These are phyloP conservation scores for Drosophila orosa DNA, from an alignment of 1,140 invertebrate genomes.

Conservation along the genomic window DNA sequence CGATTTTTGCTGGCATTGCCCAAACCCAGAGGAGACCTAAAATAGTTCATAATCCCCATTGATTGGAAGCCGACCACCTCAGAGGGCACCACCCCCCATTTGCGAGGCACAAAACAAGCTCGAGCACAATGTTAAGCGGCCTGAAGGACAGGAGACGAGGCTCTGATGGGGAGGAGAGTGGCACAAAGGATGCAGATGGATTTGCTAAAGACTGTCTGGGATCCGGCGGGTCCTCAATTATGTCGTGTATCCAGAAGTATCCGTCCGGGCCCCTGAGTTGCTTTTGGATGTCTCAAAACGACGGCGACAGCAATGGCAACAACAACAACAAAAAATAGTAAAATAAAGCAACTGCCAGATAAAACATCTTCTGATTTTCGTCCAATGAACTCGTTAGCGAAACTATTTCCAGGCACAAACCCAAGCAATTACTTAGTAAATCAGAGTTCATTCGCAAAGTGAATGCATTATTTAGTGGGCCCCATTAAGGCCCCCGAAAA, in stretches of 20 bases:
- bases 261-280: background rate
- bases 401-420: background rate
- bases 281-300: constrained; percentile 6
- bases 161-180: too few relatives aligned
- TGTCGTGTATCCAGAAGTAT: constrained; percentile 24
- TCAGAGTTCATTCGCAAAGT: constrained; percentile 5
- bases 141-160: constrained; percentile 2
- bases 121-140: constrained; percentile 41
- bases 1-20: background rate
- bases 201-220: constrained; percentile 16
- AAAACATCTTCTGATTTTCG: background rate
- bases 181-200: constrained; percentile 35
- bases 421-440: constrained; percentile 2
- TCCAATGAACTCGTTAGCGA: background rate
- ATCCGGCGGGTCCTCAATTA: constrained; percentile 28
- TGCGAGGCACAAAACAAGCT: background rate
- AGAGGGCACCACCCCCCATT: constrained; percentile 1
- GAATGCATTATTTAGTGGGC: constrained; percentile 4
- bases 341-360: background rate
- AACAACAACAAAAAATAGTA: background rate
- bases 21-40: constrained; percentile 46
- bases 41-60: constrained; percentile 77
- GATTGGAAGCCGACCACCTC: constrained; percentile 44
- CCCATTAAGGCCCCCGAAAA: background rate
- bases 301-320: background rate